Base-by-base conservation (phyloP, 2,113 vertebrate species). In the Myrmecophaga tridactyla region DNA sequence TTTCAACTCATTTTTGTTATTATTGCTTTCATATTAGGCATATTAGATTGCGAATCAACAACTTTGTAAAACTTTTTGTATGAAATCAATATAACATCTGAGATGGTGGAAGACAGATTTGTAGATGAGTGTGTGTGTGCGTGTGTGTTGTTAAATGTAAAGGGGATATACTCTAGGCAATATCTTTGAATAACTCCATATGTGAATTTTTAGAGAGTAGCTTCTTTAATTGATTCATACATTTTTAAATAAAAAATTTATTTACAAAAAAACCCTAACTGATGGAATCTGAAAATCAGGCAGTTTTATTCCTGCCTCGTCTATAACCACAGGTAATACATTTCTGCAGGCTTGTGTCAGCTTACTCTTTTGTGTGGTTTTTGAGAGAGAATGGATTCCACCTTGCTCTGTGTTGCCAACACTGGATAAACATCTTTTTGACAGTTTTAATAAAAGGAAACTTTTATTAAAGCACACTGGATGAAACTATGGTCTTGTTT, bases 351-450 rank as follows among this genome's bases (percentile, higher is more conserved):
- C 23, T 31, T 17, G 7, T 25, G 58, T 73, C 18, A 77, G 17
- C 29, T 36, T 77, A 17, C 21, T 60, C 2, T 43, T 86, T 43
- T 84, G 31, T 60, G 41, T 23, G 95, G 7, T n/a, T 51, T 46
- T 92, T 34, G 94, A 76, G 89, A 86, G 1, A 60, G 80, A 93
- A 95, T 25, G 95, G 41, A 91, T 23, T 46, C 7, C 1, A 9
- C 34, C 41, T 67, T 94, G 7, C 5, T 95, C 18, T 72, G 77
- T 93, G 48, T n/a, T 77, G 51, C 58, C 62, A 86, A 51, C 25
- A 94, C 12, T 83, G 48, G 88, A 34, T 90, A 93, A 95, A n/a
- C 34, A 29, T 53, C 34, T 69, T 51, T 65, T 96, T 92, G 53
- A 84, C 65, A 90, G 34, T 92, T 75, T 92, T 83, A 56, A 3